Percentiles rank a stretch among this genome's conserved stretches.
Conservation (phyloP, 2,888 invertebrate species). For the Aphodius granarius region DNA sequence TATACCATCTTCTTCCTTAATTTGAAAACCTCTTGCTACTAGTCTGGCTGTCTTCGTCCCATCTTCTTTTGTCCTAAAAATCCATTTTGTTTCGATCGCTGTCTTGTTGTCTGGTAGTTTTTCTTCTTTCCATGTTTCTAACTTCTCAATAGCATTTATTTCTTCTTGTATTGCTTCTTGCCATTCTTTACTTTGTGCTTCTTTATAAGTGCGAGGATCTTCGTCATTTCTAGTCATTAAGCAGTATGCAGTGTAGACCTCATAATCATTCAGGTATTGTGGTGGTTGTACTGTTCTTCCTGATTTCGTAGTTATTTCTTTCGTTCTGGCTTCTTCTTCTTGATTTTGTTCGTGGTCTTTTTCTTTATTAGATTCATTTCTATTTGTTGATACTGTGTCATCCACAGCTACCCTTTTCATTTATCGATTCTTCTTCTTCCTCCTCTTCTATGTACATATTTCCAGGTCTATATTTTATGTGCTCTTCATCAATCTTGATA, state of each 20-base stretch:
- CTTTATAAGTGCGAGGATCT: conserved; percentile 9
- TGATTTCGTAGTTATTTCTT: background rate
- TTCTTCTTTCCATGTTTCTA: conserved; percentile 18
- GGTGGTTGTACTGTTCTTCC: conserved; percentile 17
- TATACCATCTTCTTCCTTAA: conserved; percentile 8
- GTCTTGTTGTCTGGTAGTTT: background rate
- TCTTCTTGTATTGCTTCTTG: conserved; percentile 19
- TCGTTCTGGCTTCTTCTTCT: conserved; percentile 24
- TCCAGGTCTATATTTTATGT: background rate
- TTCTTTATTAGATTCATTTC: background rate
- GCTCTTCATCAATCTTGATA: conserved; percentile 32
- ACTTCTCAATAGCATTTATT: conserved; percentile 8
- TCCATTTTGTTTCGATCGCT: conserved; percentile 29
- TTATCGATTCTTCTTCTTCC: conserved; percentile 10
- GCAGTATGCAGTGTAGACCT: conserved; percentile 15
- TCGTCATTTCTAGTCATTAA: conserved; percentile 2
- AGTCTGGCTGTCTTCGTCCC: conserved; percentile 33
- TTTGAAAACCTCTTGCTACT: conserved; percentile 37
- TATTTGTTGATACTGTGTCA: background rate
- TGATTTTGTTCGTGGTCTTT: background rate
- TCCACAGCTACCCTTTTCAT: conserved; percentile 1
- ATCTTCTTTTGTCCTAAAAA: conserved; percentile 30
- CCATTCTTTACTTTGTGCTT: conserved; percentile 18
- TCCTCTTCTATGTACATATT: background rate
- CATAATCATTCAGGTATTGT: conserved; percentile 17